Percentiles rank a stretch among this genome's conserved stretches.
These are phyloP conservation scores for Xiphophorus hellerii DNA, from an alignment of 2,113 vertebrate genomes.

Conservation along the genomic window DNA sequence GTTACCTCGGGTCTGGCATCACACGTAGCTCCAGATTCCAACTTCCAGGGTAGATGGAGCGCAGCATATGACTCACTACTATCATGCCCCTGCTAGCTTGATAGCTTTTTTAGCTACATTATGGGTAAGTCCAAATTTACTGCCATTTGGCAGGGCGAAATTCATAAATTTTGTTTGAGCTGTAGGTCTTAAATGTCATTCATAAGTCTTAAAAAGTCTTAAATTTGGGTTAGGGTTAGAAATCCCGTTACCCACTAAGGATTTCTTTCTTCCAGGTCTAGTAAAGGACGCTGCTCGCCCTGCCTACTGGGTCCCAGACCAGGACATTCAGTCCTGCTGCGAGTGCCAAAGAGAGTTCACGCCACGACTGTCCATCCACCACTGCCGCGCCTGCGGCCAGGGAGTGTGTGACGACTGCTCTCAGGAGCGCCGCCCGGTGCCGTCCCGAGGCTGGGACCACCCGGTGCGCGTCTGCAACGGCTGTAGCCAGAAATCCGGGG, in stretches of 20 bases:
- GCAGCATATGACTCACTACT: no score
- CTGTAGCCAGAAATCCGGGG: conserved; percentile 94
- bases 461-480: conserved; percentile 93
- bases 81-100: no score
- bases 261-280: conserved; percentile 80
- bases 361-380: conserved; percentile 92
- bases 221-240: no score
- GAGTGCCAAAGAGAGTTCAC: conserved; percentile 92
- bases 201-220: no score
- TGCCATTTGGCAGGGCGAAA: no score
- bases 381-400: conserved; percentile 97
- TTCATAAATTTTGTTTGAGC: no score
- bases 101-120: no score
- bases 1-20: no score
- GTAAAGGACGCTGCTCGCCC: conserved; percentile 96
- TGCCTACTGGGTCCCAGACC: conserved; percentile 97
- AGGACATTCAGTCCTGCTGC: conserved; percentile 92
- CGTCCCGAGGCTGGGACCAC: conserved; percentile 97
- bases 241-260: neutral
- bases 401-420: conserved; percentile 96
- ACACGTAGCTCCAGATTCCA: no score
- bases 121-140: no score
- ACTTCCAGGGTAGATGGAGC: no score
- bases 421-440: conserved; percentile 88
- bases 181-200: no score